phyloP scores from a whole-genome alignment of 1,140 invertebrate species.

The Neodiprion lecontei region DNA sequence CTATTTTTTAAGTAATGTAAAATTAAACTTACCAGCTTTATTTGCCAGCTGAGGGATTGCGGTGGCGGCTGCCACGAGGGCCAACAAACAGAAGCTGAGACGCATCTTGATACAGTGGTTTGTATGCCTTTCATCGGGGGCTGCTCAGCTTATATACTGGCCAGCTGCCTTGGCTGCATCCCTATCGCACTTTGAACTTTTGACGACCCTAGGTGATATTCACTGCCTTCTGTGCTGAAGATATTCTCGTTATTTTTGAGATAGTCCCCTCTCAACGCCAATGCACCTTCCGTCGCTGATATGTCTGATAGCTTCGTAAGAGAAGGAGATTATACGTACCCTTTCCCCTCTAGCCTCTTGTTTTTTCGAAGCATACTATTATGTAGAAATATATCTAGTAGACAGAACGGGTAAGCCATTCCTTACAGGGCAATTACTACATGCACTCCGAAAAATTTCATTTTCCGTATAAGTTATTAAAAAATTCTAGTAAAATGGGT shows the following conservation, averaged over 20 bases:
- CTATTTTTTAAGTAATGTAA: neutral
- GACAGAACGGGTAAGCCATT: too few species aligned
- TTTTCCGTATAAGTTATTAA: too few species aligned
- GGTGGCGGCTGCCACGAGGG: slow-evolving; percentile 52
- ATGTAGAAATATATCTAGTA: too few species aligned
- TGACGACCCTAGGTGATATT: neutral
- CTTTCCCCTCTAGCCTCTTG: too few species aligned
- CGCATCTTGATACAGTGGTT: slow-evolving; percentile 53
- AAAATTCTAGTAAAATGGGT: too few species aligned
- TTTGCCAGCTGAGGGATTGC: slow-evolving; percentile 45
- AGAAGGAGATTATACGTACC: neutral
- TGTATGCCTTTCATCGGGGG: slow-evolving; percentile 37
- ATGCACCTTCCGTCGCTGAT: neutral
- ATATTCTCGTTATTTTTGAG: slow-evolving; percentile 1
- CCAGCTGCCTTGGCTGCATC: neutral
- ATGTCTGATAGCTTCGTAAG: neutral
- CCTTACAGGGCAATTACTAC: too few species aligned
- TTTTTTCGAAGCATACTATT: too few species aligned
- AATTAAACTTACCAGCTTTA: slow-evolving; percentile 51
- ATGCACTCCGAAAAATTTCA: too few species aligned
- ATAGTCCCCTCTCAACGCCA: neutral
- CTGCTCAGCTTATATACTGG: slow-evolving; percentile 53
- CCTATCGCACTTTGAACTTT: neutral
- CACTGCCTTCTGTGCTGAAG: neutral
- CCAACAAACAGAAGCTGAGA: slow-evolving; percentile 51